These are phyloP conservation scores for Cavia porcellus DNA, from an alignment of 2,113 vertebrate species.

Conservation along the genomic window DNA sequence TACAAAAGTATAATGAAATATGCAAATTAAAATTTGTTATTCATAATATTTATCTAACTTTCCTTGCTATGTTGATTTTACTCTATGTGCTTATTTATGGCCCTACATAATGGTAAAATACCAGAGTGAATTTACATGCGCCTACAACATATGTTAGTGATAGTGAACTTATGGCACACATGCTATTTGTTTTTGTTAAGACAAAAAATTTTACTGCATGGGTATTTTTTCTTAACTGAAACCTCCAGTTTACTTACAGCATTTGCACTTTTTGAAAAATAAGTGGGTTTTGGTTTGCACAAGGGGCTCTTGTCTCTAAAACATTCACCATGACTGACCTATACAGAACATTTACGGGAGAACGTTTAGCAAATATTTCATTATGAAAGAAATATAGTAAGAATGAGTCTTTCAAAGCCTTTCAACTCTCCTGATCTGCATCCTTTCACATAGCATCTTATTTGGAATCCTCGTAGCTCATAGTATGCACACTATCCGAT, in stretches of 20 bases:
- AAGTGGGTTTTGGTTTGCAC: not conserved
- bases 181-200: not conserved
- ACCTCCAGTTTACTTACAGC: not conserved
- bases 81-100: not conserved
- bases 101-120: not conserved
- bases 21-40: not conserved
- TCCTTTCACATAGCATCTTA: not conserved
- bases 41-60: not conserved
- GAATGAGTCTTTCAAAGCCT: not conserved
- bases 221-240: not conserved
- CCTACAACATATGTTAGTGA: not conserved
- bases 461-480: not conserved
- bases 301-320: not conserved
- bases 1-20: not conserved
- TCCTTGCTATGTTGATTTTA: not conserved
- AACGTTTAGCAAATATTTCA: not conserved
- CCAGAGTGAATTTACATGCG: not conserved
- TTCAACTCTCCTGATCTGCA: not conserved
- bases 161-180: not conserved
- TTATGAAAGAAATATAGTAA: not conserved
- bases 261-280: not conserved
- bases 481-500: not conserved
- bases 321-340: not conserved
- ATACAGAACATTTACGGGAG: not conserved
- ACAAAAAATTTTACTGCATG: not conserved